phyloP scores from a whole-genome alignment of 2,888 invertebrate genomes.

The Teinopalpus imperialis region DNA sequence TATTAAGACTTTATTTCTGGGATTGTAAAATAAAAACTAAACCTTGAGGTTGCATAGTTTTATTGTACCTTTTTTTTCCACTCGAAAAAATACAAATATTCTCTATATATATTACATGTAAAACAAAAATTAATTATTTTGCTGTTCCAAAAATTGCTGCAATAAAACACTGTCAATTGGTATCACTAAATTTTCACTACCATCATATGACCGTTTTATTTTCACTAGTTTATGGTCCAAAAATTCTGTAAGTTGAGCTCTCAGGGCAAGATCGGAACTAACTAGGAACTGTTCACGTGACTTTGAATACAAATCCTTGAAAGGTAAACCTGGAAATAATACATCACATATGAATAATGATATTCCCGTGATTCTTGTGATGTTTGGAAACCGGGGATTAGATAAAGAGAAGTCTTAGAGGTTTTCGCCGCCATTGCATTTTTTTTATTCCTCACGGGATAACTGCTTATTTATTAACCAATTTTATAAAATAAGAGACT shows the following conservation, averaged over 20 bases:
- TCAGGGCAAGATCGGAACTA: conserved; percentile 94
- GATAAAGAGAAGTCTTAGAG: too few species aligned
- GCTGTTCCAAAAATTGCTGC: conserved; percentile 88
- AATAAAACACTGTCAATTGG: conserved; percentile 88
- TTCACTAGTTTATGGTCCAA: conserved; percentile 96
- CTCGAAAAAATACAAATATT: conserved; percentile 4
- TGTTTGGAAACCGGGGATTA: too few species aligned
- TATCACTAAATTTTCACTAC: conserved; percentile 90
- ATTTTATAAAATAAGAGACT: too few species aligned
- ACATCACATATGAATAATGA: too few species aligned
- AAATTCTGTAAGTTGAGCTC: conserved; percentile 97
- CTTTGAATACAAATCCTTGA: conserved; percentile 92
- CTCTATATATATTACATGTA: too few species aligned
- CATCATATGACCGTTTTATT: conserved; percentile 89
- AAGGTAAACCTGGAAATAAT: conserved; percentile 90
- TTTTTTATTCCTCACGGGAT: too few species aligned
- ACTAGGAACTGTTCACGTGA: conserved; percentile 95
- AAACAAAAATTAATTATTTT: conserved; percentile 43
- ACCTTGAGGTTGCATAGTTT: conserved; percentile 48
- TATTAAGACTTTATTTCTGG: conserved; percentile 81
- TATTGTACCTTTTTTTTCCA: conserved; percentile 33
- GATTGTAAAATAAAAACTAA: conserved; percentile 81
- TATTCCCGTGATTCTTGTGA: too few species aligned
- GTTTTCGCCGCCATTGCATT: too few species aligned
- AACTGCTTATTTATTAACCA: too few species aligned